Evolutionary conservation across 2,113 vertebrate species (phyloP).

Genomic region (Silurus meridionalis): DNA sequence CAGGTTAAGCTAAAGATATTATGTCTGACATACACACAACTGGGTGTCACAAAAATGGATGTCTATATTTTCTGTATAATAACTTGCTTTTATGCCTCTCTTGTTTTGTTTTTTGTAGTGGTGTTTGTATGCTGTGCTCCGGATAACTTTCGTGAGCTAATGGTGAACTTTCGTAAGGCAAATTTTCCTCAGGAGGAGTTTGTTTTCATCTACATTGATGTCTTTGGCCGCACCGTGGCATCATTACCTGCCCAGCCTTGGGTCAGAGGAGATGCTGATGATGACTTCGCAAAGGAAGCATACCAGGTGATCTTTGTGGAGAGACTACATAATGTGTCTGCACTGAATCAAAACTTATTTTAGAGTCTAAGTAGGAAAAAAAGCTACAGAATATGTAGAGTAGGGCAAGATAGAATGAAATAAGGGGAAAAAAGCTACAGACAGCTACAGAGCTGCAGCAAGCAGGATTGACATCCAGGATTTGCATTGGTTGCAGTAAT

Average conservation of each 20-base stretch:
- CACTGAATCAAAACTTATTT: not conserved
- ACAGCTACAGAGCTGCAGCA: no score
- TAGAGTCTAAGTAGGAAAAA: not conserved
- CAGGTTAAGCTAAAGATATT: not conserved
- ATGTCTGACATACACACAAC: not conserved
- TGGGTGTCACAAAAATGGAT: not conserved
- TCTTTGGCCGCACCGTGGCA: constrained; percentile 81
- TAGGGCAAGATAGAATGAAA: no score
- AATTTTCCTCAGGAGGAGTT: constrained; percentile 80
- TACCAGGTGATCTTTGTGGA: constrained; percentile 75
- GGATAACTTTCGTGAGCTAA: constrained; percentile 80
- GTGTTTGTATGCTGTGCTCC: constrained; percentile 87
- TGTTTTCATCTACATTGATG: constrained; percentile 89
- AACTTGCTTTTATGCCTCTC: not conserved
- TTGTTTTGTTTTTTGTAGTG: constrained; percentile 68
- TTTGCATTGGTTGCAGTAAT: not conserved
- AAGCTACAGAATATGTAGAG: not conserved
- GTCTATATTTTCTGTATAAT: not conserved
- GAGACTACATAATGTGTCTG: not conserved
- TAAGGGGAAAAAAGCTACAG: no score
- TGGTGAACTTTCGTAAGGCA: constrained; percentile 77
- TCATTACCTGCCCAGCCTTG: constrained; percentile 73
- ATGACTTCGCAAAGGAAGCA: constrained; percentile 74
- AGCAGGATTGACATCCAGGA: not conserved
- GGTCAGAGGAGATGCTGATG: constrained; percentile 77